These are phyloP conservation scores for cat (Felis catus) DNA, from an alignment of 2,113 vertebrate species.

Conservation along the genomic window F.catus_Fca126_mat1.0 CM031420.1:84959501-84960000, in stretches of 20 bases:
- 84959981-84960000: not conserved
- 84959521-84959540: no score
- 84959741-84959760: not conserved
- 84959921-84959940: conserved; percentile 40
- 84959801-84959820: conserved; percentile 76
- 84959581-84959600: not conserved
- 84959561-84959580: no score
- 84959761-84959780: conserved; percentile 4
- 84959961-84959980: conserved; percentile 42
- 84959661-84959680: not conserved
- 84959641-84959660: conserved; percentile 44
- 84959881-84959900: conserved; percentile 51
- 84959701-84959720: not conserved
- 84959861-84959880: conserved; percentile 71
- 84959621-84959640: not conserved
- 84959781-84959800: conserved; percentile 54
- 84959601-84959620: not conserved
- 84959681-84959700: not conserved
- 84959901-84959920: conserved; percentile 34
- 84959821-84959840: conserved; percentile 62
- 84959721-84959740: not conserved
- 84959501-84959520: no score
- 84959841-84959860: conserved; percentile 75
- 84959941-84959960: conserved; percentile 52
- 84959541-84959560: no score